phyloP scores from a whole-genome alignment of 2,797 vertebrate genomes.

The Phrynocephalus vlangalii region DNA sequence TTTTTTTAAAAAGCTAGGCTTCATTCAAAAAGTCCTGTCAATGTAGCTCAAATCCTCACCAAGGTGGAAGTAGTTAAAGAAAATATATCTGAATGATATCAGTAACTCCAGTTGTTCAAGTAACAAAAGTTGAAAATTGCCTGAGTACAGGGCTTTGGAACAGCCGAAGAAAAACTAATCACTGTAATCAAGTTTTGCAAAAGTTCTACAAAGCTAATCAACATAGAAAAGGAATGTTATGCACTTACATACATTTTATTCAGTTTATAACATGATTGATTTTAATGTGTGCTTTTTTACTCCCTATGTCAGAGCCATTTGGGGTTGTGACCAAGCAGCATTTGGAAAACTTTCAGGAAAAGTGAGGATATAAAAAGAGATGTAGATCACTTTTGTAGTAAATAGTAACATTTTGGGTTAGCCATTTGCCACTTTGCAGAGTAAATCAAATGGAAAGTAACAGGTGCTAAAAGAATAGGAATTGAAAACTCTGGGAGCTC shows the following conservation, averaged over 20 bases:
- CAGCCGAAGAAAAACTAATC: not conserved
- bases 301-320: not conserved
- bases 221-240: not conserved
- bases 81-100: not conserved
- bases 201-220: not conserved
- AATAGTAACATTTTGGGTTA: not conserved
- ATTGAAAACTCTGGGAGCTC: too few species aligned
- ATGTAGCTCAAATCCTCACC: not conserved
- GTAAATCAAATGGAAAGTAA: not conserved
- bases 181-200: not conserved
- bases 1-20: not conserved
- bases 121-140: not conserved
- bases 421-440: not conserved
- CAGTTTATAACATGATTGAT: too few species aligned
- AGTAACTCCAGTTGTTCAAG: not conserved
- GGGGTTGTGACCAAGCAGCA: not conserved
- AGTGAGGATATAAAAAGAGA: not conserved
- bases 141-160: not conserved
- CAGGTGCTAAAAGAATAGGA: not conserved
- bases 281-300: not conserved
- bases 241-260: too few species aligned
- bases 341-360: not conserved
- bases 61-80: not conserved
- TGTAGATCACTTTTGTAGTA: not conserved
- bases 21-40: not conserved